Evolutionary conservation across 1,140 invertebrate species (phyloP), one percentile per base, ranked within the genome.

Genomic region (Pissodes strobi): DNA sequence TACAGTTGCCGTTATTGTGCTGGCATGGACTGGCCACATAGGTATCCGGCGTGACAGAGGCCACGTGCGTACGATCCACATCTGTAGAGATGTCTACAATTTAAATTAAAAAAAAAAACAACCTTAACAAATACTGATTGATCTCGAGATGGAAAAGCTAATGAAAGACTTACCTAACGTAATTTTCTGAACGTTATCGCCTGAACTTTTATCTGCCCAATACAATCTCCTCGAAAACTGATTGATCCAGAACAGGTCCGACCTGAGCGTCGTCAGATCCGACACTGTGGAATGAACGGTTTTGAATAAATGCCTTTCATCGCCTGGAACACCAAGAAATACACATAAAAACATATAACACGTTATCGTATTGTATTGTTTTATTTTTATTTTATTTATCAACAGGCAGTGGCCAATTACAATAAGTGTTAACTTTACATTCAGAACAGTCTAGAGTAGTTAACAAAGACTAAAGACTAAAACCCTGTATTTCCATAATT

Each of bases 1-100:
- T 86, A 72, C 91, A 94, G 10, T 86, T 84, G 18, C 88, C 86
- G 69, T 90, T 88, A 15, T 82, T 76, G 13, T 76, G 73, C 27
- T 80, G 80, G 72, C 89, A 91, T 0, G 83, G 80, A 74, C 90
- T 86, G 2, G 76, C 19, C 2, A 66, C 30, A 2, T 66, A 48
- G 55, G 18, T 59, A 25, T 30, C 63, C 13, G 69, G 66, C 43
- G 23, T 70, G 57, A 53, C 73, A 61, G 62, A 75, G 3, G 69
- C 51, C 5, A 74, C 19, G 25, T 73, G 69, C 27, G 79, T 61
- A 2, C 17, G 53, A 12, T 78, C 68, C 2, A 69, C 34, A 18
- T 73, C 68, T 18, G 63, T 37, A 8, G 69, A 58, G 17, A 76
- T 43, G 72, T 74, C 72, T 73, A 34, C 9, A n/a, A n/a, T n/a